Evolutionary conservation across 2,113 vertebrate species (phyloP).

Genomic region (Tupaia chinensis): DNA sequence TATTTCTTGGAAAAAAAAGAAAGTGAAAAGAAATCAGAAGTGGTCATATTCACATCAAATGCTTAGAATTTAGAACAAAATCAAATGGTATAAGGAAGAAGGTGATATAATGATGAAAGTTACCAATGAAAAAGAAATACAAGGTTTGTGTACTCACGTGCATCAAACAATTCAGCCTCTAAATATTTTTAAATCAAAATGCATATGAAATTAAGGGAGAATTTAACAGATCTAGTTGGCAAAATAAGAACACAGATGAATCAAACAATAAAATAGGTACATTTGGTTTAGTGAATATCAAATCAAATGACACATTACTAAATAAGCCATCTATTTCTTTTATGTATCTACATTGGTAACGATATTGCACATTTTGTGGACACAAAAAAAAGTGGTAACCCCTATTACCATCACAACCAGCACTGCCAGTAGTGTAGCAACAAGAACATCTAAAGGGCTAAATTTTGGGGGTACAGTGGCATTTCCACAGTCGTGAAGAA

Average conservation of each 20-base stretch:
- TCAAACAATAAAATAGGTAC: background rate
- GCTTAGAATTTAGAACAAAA: conserved; percentile 3
- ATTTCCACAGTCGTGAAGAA: background rate
- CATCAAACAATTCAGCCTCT: background rate
- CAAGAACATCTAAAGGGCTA: background rate
- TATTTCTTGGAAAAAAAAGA: no score
- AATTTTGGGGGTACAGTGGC: background rate
- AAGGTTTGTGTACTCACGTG: background rate
- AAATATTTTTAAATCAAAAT: background rate
- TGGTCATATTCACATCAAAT: background rate
- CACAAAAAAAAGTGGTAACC: background rate
- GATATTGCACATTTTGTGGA: background rate
- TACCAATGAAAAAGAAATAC: background rate
- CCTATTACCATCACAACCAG: background rate
- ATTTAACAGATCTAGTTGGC: background rate
- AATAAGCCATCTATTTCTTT: background rate
- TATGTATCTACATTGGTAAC: background rate
- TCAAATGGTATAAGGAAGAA: background rate
- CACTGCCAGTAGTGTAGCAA: background rate
- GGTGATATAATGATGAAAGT: background rate
- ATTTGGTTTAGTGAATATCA: background rate
- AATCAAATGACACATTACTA: background rate
- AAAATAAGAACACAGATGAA: background rate
- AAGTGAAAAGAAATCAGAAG: background rate
- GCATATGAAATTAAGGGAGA: background rate